Conservation (phyloP, 2,888 invertebrate genomes). For the Callimorpha dominula region DNA sequence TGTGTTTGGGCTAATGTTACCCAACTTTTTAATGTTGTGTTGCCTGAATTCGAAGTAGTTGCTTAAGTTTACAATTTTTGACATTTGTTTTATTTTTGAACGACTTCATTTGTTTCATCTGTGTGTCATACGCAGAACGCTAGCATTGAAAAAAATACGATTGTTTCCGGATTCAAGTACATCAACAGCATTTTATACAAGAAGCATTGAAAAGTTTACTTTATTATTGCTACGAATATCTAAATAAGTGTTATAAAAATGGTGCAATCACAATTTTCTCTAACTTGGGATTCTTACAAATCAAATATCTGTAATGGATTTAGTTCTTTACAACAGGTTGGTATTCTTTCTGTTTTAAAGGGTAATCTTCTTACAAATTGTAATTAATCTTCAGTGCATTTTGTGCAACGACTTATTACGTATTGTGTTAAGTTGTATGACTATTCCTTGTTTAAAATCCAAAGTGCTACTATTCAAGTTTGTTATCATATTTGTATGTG, state of each 20-base stretch:
- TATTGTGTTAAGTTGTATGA: background rate
- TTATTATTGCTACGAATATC: background rate
- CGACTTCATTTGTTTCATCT: slow-evolving; percentile 4
- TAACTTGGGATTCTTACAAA: slow-evolving; percentile 80
- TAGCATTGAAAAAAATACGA: background rate
- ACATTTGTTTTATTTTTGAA: background rate
- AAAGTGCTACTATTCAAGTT: background rate
- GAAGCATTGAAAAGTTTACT: background rate
- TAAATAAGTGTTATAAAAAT: slow-evolving; percentile 47
- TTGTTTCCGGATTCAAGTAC: background rate
- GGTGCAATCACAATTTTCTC: slow-evolving; percentile 74
- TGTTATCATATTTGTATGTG: background rate
- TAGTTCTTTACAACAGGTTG: slow-evolving; percentile 80
- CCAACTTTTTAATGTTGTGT: background rate
- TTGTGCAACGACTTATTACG: background rate
- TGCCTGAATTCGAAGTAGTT: background rate
- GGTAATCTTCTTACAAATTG: background rate
- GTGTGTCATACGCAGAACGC: background rate
- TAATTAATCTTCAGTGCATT: background rate
- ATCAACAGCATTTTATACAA: background rate
- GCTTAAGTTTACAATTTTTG: background rate
- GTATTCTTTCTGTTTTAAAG: background rate
- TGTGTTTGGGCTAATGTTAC: too few relatives aligned
- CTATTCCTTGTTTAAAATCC: background rate
- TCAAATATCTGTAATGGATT: slow-evolving; percentile 77